A percentile compares a stretch with the other conserved stretches of the same genome.
phyloP scores from a whole-genome alignment of 2,113 vertebrate species.

The Aspidoscelis tigris region DNA sequence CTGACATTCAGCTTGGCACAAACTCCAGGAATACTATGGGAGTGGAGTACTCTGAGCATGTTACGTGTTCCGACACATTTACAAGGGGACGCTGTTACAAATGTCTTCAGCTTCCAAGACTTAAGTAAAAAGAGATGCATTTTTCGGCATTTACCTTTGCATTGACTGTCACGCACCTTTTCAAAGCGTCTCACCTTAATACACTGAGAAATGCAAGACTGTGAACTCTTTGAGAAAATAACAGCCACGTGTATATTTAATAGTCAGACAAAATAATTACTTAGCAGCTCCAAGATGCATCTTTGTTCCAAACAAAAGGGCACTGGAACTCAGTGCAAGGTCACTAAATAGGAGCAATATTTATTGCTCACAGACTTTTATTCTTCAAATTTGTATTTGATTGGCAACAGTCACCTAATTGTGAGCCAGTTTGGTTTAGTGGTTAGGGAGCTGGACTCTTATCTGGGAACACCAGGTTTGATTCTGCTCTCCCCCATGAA shows the following conservation, averaged over 20 bases:
- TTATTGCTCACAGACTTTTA: too few species aligned
- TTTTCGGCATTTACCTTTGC: not conserved
- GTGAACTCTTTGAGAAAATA: not conserved
- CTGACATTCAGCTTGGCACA: conserved; percentile 36
- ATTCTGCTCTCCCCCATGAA: not conserved
- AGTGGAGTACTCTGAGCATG: conserved; percentile 13
- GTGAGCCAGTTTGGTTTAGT: too few species aligned
- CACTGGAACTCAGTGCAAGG: not conserved
- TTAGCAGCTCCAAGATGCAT: conserved; percentile 40
- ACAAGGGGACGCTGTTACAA: conserved; percentile 7
- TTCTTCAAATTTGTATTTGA: not conserved
- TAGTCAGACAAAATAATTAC: conserved; percentile 17
- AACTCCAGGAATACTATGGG: not conserved
- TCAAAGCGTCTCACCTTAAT: not conserved
- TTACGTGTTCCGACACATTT: conserved; percentile 43
- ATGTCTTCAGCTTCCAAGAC: conserved; percentile 19
- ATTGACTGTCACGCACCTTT: not conserved
- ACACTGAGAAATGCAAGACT: not conserved
- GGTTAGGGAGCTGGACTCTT: too few species aligned
- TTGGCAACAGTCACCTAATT: not conserved
- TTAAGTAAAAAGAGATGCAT: not conserved
- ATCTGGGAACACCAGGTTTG: not conserved
- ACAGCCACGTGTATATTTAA: not conserved
- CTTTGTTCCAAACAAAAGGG: conserved; percentile 37
- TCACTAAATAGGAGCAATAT: too few species aligned